These are phyloP conservation scores for Echeneis naucrates DNA, from an alignment of 2,797 vertebrate species.

Conservation along the genomic window DNA sequence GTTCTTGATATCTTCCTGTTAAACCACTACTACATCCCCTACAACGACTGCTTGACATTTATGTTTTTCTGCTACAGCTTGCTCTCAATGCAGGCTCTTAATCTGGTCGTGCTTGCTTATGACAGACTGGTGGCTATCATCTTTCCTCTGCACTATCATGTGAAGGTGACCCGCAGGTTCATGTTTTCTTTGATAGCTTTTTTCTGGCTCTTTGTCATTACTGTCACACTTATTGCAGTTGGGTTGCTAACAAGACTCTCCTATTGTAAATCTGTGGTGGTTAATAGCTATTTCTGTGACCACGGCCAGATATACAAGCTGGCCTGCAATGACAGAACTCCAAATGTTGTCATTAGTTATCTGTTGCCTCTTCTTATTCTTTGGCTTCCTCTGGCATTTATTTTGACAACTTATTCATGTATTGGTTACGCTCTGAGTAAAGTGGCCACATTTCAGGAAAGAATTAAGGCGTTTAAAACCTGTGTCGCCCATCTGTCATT, in stretches of 20 bases:
- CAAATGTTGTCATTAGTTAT: conserved; percentile 25
- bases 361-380: conserved; percentile 41
- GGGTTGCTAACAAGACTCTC: conserved; percentile 69
- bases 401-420: conserved; percentile 66
- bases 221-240: conserved; percentile 6
- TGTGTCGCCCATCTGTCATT: conserved; percentile 71
- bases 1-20: conserved; percentile 66
- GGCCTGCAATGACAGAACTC: conserved; percentile 65
- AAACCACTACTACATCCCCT: conserved; percentile 35
- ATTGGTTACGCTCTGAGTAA: conserved; percentile 65
- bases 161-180: conserved; percentile 54
- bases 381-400: conserved; percentile 71
- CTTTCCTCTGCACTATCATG: conserved; percentile 69
- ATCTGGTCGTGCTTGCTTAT: conserved; percentile 62
- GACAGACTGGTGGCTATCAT: conserved; percentile 76
- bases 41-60: conserved; percentile 50
- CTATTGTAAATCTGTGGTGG: conserved; percentile 63
- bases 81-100: conserved; percentile 64
- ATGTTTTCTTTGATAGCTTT: conserved; percentile 57
- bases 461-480: conserved; percentile 75
- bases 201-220: conserved; percentile 42
- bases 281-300: conserved; percentile 77
- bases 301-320: conserved; percentile 71
- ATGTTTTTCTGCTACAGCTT: conserved; percentile 60
- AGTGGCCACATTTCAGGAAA: conserved; percentile 56